Evolutionary conservation across 92 coral and sea anemone genomes (phyloP), one percentile per base, ranked within the genome.

Genomic region (Bergia sp.): DNA sequence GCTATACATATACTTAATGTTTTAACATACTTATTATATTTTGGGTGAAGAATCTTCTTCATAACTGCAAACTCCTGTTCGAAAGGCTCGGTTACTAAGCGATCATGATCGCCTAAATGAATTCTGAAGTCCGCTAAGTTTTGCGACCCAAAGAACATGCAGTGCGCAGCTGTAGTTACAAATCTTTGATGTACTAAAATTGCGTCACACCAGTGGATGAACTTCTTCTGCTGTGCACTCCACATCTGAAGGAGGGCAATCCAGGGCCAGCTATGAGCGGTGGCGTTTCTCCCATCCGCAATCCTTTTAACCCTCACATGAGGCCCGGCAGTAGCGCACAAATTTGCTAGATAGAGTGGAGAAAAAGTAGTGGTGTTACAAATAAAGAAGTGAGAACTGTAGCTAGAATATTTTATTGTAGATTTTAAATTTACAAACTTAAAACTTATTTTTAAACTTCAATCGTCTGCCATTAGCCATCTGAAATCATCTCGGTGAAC

Each of bases 81-180:
- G 1, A 78, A 83, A 41, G 58, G 78, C 64, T 83, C 87, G 77
- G 45, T 83, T 23, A 83, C 78, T 12, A 78, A 42, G 61, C 87
- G 87, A 29, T 83, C 77, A 20, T 83, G 87, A 16, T 69, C 77
- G 4, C 87, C 87, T 8, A 83, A 57, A 20, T 78, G 61, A 16
- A 83, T 78, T 15, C 77, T 83, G 65, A 83, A 83, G 61, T 83
- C 55, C 21, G 87, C 16, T 61, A 83, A 23, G 64, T 83, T 83
- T 69, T 83, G 64, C n/a, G 87, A 83, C 7, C 77, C 77, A 44
- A 83, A 83, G 61, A 42, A 67, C 78, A 83, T 83, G 58, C 87
- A 83, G 65, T 83, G 87, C 2, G 87, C 87, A 4, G 87, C 87
- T 7, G 87, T 83, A 11, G 87, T 44, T 0, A 83, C 77, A 8